Evolutionary conservation across 2,797 vertebrate genomes (phyloP).

Genomic region (Arrhamphus sclerolepis): DNA sequence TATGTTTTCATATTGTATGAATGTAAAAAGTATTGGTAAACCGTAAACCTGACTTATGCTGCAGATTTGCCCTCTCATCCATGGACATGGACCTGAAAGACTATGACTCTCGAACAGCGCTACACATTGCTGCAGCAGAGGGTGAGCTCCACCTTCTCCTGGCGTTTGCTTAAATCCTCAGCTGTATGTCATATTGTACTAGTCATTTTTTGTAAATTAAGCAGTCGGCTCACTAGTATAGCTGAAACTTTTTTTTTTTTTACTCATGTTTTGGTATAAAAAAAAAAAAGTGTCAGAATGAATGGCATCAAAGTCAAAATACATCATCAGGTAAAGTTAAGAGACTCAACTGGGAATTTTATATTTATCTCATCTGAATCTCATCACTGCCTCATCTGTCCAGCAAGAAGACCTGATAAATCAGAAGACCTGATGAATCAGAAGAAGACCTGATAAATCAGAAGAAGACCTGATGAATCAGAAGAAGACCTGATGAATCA

Average conservation of each 20-base stretch:
- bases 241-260: background rate
- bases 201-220: background rate
- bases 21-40: background rate
- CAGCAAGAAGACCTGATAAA: too few species aligned
- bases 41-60: background rate
- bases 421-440: too few species aligned
- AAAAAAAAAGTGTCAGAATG: too few species aligned
- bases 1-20: background rate
- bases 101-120: constrained; percentile 86
- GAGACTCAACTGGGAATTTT: too few species aligned
- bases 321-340: too few species aligned
- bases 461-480: too few species aligned
- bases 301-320: too few species aligned
- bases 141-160: constrained; percentile 68
- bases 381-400: too few species aligned
- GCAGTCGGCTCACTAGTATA: background rate
- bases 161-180: background rate
- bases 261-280: background rate
- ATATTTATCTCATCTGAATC: too few species aligned
- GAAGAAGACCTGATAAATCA: too few species aligned
- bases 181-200: background rate
- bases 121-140: constrained; percentile 88
- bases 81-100: constrained; percentile 90
- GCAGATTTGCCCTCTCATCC: constrained; percentile 85
- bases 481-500: too few species aligned